Base-by-base conservation (phyloP, 2,888 invertebrate species). In the Pachydiplax longipennis region DNA sequence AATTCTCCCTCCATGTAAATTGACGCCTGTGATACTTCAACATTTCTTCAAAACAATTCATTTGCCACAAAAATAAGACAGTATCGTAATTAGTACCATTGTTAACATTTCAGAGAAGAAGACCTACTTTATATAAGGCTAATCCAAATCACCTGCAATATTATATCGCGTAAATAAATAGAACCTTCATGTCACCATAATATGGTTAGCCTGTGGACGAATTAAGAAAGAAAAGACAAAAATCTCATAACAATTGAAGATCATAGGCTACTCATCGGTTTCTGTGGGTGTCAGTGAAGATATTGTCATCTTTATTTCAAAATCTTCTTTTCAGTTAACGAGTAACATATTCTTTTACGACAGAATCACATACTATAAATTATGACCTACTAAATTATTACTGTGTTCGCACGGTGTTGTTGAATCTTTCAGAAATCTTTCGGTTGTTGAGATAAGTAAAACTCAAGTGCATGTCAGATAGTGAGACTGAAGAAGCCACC, bases 401-500 rank as follows among this genome's bases (percentile, higher is more conserved):
- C 53, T 44, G 44, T 10, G 44, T 8, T 58, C 4, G 25, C 4
- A 58, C 40, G 12, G 1, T 40, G 37, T 22, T 31, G 61, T 87
- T 58, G 15, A 53, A 31, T 48, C 35, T 25, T n/a, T 61, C 18
- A 35, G 13, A 81, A 37, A 35, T n/a, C 10, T 37, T 87, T 8
- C 22, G 25, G 22, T 58, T 65, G 58, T 22, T 18, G 35, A 15
- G 58, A 15, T 58, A 87, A 35, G 61, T 87, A 87, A 61, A 37
- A 35, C 35, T 37, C 35, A 61, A 87, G 87, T 94, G 94, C 94
- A 94, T 94, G 94, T 94, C 94, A 94, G 94, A 94, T 93, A 94
- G 94, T 93, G 95, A 96, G 93, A 95, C 94, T 94, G 96, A 96
- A 93, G 95, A 95, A 93, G 95, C 95, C 93, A 96, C 96, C 93